Evolutionary conservation across 2,797 vertebrate genomes (phyloP), one percentile per base, ranked within the genome.

Genomic region (Leptodactylus fallax): DNA sequence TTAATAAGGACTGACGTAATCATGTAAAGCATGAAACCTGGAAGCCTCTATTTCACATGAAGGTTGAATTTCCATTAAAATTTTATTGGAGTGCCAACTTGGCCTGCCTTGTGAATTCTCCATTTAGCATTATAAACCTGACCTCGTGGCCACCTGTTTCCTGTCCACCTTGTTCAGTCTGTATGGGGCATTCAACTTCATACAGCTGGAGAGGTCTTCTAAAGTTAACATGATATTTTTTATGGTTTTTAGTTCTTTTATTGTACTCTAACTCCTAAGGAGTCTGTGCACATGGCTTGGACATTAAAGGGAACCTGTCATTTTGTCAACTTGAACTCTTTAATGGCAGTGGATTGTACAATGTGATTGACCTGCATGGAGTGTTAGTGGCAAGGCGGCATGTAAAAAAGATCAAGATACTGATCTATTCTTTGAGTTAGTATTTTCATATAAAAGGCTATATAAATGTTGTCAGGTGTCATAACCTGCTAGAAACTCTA

Each of bases 1-100:
- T 61, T n/a, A 61, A 61, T 61, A 61, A 61, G 9, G 21, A 61
- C 21, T n/a, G 19, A 61, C 60, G 60, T 61, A 61, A 61, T 61
- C 63, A 23, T 65, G 63, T 65, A 16, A 65, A n/a, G 63, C 23
- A 65, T 25, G 11, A 65, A 65, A 23, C 63, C 63, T 65, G 63
- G 63, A 65, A 23, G 10, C 63, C 63, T 65, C 63, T 25, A 9
- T 25, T 65, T 65, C 63, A 65, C 63, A 65, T 65, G n/a, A 65
- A 65, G 63, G 63, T 65, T 65, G n/a, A 65, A 65, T 65, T 65
- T 25, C 63, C 63, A 65, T 65, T 65, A 65, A 65, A 65, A 65
- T 65, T 65, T n/a, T 4, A 23, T 25, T 25, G 63, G 63, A 25
- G n/a, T 25, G 63, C 63, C 60, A 61, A 61, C 60, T 61, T 61